Percentiles rank a stretch among this genome's conserved stretches.
These are phyloP conservation scores for Camelus bactrianus DNA, from an alignment of 2,113 vertebrate species.

Conservation along the genomic window DNA sequence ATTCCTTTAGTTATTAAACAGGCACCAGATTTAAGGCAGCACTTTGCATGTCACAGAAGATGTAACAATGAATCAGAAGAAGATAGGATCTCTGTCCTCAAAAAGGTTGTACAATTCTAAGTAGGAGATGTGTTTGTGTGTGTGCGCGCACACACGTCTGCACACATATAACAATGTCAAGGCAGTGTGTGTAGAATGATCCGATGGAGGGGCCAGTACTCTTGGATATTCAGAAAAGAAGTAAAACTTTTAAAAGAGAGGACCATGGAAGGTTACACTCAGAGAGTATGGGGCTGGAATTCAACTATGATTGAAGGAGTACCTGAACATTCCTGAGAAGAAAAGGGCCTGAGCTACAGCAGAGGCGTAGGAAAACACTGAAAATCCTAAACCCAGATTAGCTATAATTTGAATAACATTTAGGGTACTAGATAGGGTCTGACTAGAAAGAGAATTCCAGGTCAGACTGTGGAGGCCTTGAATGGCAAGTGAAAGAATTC, in stretches of 20 bases:
- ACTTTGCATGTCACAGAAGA: neutral
- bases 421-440: neutral
- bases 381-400: neutral
- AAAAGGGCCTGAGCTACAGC: neutral
- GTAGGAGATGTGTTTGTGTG: neutral
- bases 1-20: constrained; percentile 12
- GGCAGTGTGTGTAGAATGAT: neutral
- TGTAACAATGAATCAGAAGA: neutral
- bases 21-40: neutral
- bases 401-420: neutral
- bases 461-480: neutral
- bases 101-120: neutral
- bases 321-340: neutral
- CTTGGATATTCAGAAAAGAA: neutral
- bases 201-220: neutral
- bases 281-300: neutral
- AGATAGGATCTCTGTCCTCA: neutral
- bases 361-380: neutral
- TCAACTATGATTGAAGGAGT: neutral
- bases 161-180: neutral
- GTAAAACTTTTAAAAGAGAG: neutral
- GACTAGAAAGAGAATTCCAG: neutral
- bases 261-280: neutral
- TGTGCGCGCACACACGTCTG: too few relatives aligned
- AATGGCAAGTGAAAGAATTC: constrained; percentile 5